These are phyloP conservation scores for Ectobius pallidus DNA, from an alignment of 2,888 invertebrate species.

Conservation along the genomic window DNA sequence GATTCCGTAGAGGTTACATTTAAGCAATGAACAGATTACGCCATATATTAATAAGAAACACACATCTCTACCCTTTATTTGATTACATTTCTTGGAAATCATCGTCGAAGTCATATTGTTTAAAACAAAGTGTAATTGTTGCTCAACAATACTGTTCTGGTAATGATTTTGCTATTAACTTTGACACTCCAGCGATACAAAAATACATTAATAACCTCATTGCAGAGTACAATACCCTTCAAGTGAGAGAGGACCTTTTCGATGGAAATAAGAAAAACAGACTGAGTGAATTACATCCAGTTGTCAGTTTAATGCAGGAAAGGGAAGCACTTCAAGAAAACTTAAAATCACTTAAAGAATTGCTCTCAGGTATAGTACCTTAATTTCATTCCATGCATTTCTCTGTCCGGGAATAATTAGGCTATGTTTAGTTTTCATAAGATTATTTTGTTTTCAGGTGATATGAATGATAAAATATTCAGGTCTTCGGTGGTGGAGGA, in stretches of 20 bases:
- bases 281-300: slow-evolving; percentile 59
- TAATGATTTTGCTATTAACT: not conserved
- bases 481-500: slow-evolving; percentile 72
- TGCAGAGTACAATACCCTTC: slow-evolving; percentile 57
- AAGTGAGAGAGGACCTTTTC: slow-evolving; percentile 54
- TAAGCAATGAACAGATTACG: too few species aligned
- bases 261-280: slow-evolving; percentile 52
- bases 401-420: slow-evolving; percentile 21
- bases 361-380: slow-evolving; percentile 52
- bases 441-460: slow-evolving; percentile 16
- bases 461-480: slow-evolving; percentile 65
- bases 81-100: too few species aligned
- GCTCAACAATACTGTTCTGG: too few species aligned
- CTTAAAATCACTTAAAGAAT: slow-evolving; percentile 66
- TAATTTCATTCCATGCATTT: not conserved
- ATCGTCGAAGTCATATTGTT: too few species aligned
- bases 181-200: slow-evolving; percentile 54
- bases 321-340: slow-evolving; percentile 64
- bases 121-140: too few species aligned
- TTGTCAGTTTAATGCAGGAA: slow-evolving; percentile 64
- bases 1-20: too few species aligned
- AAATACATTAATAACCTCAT: slow-evolving; percentile 61
- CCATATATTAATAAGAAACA: too few species aligned
- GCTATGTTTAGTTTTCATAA: not conserved
- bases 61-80: too few species aligned